phyloP scores from a whole-genome alignment of 1,140 invertebrate species.

The Drosophila albomicans region DNA sequence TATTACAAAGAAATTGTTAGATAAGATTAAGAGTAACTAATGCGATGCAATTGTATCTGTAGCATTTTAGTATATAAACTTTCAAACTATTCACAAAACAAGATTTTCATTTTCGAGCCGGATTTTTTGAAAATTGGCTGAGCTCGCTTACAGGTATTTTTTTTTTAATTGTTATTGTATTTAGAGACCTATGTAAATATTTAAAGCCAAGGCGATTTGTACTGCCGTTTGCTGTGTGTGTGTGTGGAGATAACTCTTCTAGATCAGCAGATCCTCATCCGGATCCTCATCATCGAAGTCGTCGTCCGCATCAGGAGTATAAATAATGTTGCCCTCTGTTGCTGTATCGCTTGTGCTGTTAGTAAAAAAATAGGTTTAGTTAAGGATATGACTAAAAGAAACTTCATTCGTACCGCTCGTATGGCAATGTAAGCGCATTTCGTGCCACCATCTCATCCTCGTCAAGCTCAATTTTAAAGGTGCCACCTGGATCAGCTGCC shows the following conservation, averaged over 20 bases:
- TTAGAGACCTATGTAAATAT: constrained; percentile 59
- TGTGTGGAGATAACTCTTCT: constrained; percentile 26
- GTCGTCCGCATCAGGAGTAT: constrained; percentile 86
- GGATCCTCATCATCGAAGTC: constrained; percentile 87
- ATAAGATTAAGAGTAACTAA: constrained; percentile 42
- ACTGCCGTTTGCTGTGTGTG: constrained; percentile 61
- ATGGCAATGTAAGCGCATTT: constrained; percentile 82
- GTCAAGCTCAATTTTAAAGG: constrained; percentile 82
- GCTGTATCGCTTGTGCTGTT: constrained; percentile 64
- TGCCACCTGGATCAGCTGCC: constrained; percentile 54
- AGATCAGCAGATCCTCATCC: constrained; percentile 84
- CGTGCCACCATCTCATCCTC: constrained; percentile 81
- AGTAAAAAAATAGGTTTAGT: not conserved
- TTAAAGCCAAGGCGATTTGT: constrained; percentile 81
- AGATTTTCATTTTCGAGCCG: constrained; percentile 13
- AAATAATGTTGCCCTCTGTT: constrained; percentile 85
- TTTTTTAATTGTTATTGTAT: constrained; percentile 24
- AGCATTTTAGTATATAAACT: constrained; percentile 42
- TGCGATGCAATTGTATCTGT: constrained; percentile 48
- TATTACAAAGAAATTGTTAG: constrained; percentile 47
- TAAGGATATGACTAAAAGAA: not conserved
- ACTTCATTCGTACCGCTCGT: constrained; percentile 67
- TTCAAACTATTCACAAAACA: constrained; percentile 38
- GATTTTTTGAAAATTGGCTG: constrained; percentile 26
- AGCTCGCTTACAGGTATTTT: constrained; percentile 40